These are phyloP conservation scores for Atrichornis clamosus DNA, from an alignment of 2,113 vertebrate genomes.

Conservation along the genomic window DNA sequence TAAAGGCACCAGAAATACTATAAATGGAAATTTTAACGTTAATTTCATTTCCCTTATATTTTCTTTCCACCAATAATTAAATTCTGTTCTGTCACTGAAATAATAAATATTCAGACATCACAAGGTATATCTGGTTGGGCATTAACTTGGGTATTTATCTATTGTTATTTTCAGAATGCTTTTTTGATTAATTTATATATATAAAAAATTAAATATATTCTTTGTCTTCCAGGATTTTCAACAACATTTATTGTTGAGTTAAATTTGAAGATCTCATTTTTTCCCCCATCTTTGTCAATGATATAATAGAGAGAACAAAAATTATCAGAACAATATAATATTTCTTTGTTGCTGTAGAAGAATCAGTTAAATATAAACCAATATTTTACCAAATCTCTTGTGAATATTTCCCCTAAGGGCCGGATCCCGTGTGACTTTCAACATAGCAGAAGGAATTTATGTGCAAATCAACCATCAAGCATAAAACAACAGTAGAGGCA, in stretches of 20 bases:
- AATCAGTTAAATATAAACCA: slow-evolving; percentile 9
- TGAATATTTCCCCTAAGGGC: slow-evolving; percentile 30
- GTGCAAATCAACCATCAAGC: slow-evolving; percentile 50
- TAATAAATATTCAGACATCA: neutral
- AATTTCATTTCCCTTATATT: neutral
- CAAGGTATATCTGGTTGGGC: neutral
- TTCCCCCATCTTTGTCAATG: accelerated
- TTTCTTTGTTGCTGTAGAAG: neutral
- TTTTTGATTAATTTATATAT: neutral
- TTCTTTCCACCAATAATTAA: neutral
- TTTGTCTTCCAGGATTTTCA: neutral
- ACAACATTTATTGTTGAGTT: neutral
- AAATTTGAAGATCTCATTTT: neutral
- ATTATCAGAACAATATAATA: accelerated
- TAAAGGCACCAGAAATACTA: neutral
- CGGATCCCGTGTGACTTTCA: slow-evolving; percentile 25
- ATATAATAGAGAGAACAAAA: neutral
- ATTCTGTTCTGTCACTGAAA: neutral
- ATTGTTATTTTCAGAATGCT: neutral
- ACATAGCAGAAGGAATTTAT: slow-evolving; percentile 59
- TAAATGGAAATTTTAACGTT: neutral
- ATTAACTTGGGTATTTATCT: neutral
- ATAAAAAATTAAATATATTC: neutral
- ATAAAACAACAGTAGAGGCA: neutral
- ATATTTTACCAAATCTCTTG: slow-evolving; percentile 29